Conservation (phyloP, 30 jellyfish, hydroid and myxozoan genomes). For the Catostylus mosaicus region DNA sequence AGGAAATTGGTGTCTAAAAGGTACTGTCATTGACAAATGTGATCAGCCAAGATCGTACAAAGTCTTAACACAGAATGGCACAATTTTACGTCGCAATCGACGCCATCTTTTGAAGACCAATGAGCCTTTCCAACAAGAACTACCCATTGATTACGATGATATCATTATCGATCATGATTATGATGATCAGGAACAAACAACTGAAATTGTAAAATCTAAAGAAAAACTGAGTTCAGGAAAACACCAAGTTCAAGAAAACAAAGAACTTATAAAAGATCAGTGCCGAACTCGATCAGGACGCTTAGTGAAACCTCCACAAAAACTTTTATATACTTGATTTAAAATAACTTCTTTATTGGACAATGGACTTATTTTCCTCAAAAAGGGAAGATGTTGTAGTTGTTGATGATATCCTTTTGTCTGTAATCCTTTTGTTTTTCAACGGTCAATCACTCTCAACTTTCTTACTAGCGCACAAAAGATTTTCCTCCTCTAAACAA, state of each 20-base stretch:
- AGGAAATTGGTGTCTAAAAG: constrained; percentile 2
- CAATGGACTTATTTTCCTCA: not conserved
- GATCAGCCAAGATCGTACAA: constrained; percentile 9
- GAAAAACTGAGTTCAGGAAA: not conserved
- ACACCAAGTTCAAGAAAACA: not conserved
- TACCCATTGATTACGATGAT: not conserved
- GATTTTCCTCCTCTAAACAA: too few species aligned
- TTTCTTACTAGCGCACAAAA: too few species aligned
- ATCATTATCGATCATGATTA: not conserved
- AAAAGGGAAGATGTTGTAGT: constrained; percentile 2
- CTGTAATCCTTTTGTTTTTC: not conserved
- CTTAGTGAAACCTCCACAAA: not conserved
- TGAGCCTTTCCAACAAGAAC: not conserved
- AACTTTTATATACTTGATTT: not conserved
- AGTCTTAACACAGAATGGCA: constrained; percentile 4
- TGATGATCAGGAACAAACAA: not conserved
- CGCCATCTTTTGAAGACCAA: not conserved
- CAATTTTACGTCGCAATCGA: not conserved
- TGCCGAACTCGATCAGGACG: not conserved
- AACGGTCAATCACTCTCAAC: not conserved
- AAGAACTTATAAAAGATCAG: not conserved
- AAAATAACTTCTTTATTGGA: not conserved
- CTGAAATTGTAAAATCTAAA: not conserved
- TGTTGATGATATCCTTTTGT: not conserved
- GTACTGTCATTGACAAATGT: constrained; percentile 4